These are phyloP conservation scores for Mungos mungo DNA, from an alignment of 2,113 vertebrate genomes.

Conservation along the genomic window DNA sequence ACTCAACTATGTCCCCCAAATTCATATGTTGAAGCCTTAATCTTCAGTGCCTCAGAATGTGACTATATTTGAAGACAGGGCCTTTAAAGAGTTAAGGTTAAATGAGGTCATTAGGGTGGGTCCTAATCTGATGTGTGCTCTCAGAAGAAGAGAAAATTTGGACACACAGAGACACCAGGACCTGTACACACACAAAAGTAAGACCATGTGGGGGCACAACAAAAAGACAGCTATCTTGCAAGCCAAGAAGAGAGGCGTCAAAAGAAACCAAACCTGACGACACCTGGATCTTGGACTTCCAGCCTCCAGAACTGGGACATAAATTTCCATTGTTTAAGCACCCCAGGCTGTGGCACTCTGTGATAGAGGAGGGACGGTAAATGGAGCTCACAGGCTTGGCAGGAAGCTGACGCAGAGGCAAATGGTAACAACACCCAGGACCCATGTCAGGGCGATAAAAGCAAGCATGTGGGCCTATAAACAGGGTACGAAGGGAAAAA, in stretches of 20 bases:
- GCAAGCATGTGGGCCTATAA: background rate
- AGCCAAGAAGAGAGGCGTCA: background rate
- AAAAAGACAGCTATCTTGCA: background rate
- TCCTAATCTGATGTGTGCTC: background rate
- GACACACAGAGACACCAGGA: background rate
- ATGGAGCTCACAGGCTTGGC: fast-evolving
- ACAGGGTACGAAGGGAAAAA: background rate
- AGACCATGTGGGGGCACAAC: background rate
- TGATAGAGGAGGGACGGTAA: background rate
- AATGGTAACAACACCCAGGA: background rate
- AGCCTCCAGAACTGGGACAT: background rate
- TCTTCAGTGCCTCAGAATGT: background rate
- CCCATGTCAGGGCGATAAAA: too few species aligned
- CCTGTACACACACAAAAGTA: background rate
- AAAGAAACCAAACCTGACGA: background rate
- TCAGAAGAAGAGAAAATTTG: background rate
- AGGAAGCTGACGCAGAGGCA: background rate
- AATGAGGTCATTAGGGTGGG: background rate
- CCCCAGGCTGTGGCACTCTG: too few species aligned
- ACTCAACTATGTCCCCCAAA: background rate
- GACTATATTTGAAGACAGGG: background rate
- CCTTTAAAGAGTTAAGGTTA: background rate
- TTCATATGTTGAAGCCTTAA: background rate
- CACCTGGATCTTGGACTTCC: background rate
- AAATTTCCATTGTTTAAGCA: background rate